phyloP scores from a whole-genome alignment of 2,797 vertebrate genomes.

The Peromyscus eremicus region DNA sequence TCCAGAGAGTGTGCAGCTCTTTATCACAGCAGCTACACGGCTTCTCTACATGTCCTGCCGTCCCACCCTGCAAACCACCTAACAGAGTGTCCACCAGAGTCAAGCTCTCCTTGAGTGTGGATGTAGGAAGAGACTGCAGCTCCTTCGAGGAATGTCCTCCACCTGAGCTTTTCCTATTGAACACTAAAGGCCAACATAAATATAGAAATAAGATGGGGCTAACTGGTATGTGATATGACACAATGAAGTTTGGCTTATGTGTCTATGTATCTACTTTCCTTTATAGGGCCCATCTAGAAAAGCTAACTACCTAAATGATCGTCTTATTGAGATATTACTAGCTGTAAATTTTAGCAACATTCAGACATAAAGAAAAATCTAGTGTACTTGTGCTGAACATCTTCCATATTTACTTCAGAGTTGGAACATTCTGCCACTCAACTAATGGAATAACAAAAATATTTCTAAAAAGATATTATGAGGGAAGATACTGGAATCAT shows the following conservation, averaged over 20 bases:
- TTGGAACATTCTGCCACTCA: conserved; percentile 55
- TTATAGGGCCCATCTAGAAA: conserved; percentile 28
- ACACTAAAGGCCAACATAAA: not conserved
- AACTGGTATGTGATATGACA: not conserved
- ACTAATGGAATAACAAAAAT: conserved; percentile 73
- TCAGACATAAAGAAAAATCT: conserved; percentile 16
- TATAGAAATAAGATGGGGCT: conserved; percentile 7
- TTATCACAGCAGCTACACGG: not conserved
- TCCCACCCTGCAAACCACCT: not conserved
- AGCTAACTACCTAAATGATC: not conserved
- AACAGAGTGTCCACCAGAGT: not conserved
- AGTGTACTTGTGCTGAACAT: conserved; percentile 59
- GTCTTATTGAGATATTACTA: conserved; percentile 12
- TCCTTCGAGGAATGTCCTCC: not conserved
- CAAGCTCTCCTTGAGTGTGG: not conserved
- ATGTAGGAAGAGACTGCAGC: not conserved
- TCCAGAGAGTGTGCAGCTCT: not conserved
- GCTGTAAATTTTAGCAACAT: not conserved
- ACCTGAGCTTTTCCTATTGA: conserved; percentile 15
- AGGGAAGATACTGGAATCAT: conserved; percentile 56
- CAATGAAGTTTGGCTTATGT: not conserved
- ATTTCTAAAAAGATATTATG: conserved; percentile 62
- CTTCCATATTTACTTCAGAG: conserved; percentile 51
- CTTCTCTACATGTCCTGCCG: not conserved
- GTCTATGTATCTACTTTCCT: not conserved